Percentiles rank a stretch among this genome's conserved stretches.
Evolutionary conservation across 2,797 vertebrate genomes (phyloP).

Genomic region (Pipistrellus pipistrellus): DNA sequence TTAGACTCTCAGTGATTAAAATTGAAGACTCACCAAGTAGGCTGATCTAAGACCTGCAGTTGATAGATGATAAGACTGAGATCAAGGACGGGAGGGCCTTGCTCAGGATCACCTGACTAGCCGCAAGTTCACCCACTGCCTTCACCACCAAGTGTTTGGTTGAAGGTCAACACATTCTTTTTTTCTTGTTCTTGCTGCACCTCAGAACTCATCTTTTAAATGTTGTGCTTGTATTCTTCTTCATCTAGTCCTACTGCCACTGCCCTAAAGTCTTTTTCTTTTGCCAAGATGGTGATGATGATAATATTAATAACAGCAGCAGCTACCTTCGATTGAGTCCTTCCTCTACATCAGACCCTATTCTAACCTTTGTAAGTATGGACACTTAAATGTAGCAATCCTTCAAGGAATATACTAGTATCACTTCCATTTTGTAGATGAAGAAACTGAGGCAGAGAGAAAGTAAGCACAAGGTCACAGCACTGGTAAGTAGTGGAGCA

Average conservation of each 20-base stretch:
- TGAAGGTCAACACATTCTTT: background rate
- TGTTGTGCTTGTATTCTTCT: background rate
- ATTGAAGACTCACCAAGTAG: background rate
- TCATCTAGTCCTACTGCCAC: background rate
- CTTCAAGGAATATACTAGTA: background rate
- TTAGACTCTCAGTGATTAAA: background rate
- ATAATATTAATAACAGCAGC: background rate
- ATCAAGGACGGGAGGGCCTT: background rate
- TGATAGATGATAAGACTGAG: background rate
- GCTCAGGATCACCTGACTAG: background rate
- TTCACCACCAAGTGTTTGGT: background rate
- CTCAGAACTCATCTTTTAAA: background rate
- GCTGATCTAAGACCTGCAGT: background rate
- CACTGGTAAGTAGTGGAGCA: background rate
- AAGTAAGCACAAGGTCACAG: background rate
- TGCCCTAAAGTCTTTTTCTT: background rate
- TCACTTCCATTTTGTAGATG: background rate
- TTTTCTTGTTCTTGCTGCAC: background rate
- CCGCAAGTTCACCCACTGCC: background rate
- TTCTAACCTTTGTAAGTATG: background rate
- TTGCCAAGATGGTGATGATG: background rate
- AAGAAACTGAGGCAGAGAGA: background rate
- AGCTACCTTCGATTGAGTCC: background rate
- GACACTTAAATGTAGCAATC: background rate
- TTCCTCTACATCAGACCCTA: background rate